Base-by-base conservation (phyloP, 2,797 vertebrate genomes). In the Sebastes vulpes region DNA sequence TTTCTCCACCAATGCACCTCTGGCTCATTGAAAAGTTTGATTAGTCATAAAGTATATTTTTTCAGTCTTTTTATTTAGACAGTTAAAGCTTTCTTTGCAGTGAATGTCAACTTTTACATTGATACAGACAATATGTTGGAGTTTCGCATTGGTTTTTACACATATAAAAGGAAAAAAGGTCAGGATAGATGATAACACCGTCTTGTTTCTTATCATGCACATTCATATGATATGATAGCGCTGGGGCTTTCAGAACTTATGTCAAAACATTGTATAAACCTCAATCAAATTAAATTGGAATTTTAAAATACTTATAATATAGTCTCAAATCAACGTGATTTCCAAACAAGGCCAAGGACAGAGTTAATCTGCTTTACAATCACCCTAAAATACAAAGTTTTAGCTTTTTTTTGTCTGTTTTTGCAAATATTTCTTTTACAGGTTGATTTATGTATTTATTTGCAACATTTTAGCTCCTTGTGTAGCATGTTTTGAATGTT, bases 401-500 rank as follows among this genome's bases (percentile, higher is more conserved):
- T 32, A 57, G 2, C 2, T 38, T 64, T 32, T 57, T 9, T 50
- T 3, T 23, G 18, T 64, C 9, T 29, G 7, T 60, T 77, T 66
- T 42, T 7, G 20, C 7, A 29, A 42, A 1, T 0, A 1, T 35
- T 60, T 69, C 1, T 72, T 71, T 65, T 60, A 18, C 2, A 18
- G 1, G 1, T 61, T 79, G 32, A 64, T 46, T 87, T 75, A 12
- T 69, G 14, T 61, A 7, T 86, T 79, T 38, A 67, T 86, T 74
- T 80, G 50, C 31, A 46, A 18, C 72, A 64, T 89, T 78, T 82
- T 59, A 60, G 0, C 42, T n/a, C 59, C 59, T 56, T 26, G n/a
- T 86, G 57, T 50, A 4, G 86, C 89, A 93, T 90, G 90, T 70
- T 66, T 79, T 50, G 6, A 77, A 18, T 76, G 46, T 78, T 32